Percentiles rank a stretch among this genome's conserved stretches.
Evolutionary conservation across 2,888 invertebrate species (phyloP).

Genomic region (Argyresthia goedartella): DNA sequence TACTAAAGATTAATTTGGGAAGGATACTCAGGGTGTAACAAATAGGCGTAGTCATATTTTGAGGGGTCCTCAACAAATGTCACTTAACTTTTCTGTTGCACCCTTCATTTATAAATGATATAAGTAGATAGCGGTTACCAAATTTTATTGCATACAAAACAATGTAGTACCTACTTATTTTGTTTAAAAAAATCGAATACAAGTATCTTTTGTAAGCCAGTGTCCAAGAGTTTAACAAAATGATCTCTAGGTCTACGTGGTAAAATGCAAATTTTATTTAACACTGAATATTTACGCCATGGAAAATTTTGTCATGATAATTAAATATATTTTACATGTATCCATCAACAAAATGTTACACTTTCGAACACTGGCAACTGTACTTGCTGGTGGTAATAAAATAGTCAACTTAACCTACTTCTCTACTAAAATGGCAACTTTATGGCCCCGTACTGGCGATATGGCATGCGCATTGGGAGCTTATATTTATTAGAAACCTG

Average conservation of each 20-base stretch:
- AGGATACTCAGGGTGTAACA: background rate
- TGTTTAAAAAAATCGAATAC: conserved; percentile 16
- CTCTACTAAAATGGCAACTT: conserved; percentile 43
- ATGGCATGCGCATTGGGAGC: too few relatives aligned
- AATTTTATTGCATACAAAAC: conserved; percentile 5
- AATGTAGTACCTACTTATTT: too few relatives aligned
- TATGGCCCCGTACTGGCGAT: conserved; percentile 18
- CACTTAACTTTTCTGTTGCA: background rate
- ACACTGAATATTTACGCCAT: too few relatives aligned
- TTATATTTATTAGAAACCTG: conserved; percentile 14
- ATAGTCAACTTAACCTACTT: conserved; percentile 27
- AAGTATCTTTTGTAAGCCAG: conserved; percentile 20
- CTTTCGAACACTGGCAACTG: conserved; percentile 37
- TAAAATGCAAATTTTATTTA: background rate
- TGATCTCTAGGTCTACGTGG: background rate
- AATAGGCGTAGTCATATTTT: too few relatives aligned
- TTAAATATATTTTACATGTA: too few relatives aligned
- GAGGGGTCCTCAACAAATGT: background rate
- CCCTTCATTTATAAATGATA: background rate
- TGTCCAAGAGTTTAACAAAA: conserved; percentile 52
- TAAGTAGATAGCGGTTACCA: background rate
- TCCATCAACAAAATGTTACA: conserved; percentile 24
- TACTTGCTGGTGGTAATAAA: too few relatives aligned
- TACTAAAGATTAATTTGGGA: background rate
- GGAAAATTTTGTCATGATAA: too few relatives aligned